Conservation (phyloP, 2,113 vertebrate genomes). For the Onychorhynchus coronatus region DNA sequence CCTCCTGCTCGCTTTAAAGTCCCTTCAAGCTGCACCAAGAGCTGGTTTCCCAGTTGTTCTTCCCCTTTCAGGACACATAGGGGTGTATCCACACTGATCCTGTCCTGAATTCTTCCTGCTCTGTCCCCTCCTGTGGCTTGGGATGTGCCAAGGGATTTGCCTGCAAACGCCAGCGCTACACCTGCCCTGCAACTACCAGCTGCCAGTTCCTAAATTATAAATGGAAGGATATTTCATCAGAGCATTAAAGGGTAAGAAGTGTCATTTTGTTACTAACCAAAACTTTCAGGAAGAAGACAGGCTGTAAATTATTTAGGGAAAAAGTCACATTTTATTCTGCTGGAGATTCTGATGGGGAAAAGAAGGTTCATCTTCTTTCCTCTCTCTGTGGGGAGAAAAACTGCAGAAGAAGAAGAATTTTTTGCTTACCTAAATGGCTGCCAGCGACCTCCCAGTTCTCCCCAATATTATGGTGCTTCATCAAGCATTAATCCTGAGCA, state of each 20-base stretch:
- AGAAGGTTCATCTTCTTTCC: not conserved
- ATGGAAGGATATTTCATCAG: constrained; percentile 59
- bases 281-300: constrained; percentile 55
- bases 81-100: not conserved
- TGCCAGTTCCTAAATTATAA: constrained; percentile 58
- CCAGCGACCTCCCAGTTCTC: not conserved
- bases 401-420: not conserved
- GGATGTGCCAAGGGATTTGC: not conserved
- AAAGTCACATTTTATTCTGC: constrained; percentile 73
- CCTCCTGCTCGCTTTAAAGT: not conserved
- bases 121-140: not conserved
- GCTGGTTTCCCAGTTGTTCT: not conserved
- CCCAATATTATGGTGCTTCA: not conserved
- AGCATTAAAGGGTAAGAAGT: constrained; percentile 59
- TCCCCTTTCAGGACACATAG: not conserved
- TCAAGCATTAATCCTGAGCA: not conserved
- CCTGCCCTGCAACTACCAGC: constrained; percentile 53
- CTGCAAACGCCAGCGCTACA: not conserved
- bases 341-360: constrained; percentile 13
- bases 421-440: not conserved
- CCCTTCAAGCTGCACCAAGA: not conserved
- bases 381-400: not conserved
- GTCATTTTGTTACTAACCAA: constrained; percentile 55
- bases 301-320: constrained; percentile 65
- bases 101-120: not conserved